Percentiles rank a stretch among this genome's conserved stretches.
phyloP scores from a whole-genome alignment of 2,888 invertebrate genomes.

The Toxonevra muliebris region DNA sequence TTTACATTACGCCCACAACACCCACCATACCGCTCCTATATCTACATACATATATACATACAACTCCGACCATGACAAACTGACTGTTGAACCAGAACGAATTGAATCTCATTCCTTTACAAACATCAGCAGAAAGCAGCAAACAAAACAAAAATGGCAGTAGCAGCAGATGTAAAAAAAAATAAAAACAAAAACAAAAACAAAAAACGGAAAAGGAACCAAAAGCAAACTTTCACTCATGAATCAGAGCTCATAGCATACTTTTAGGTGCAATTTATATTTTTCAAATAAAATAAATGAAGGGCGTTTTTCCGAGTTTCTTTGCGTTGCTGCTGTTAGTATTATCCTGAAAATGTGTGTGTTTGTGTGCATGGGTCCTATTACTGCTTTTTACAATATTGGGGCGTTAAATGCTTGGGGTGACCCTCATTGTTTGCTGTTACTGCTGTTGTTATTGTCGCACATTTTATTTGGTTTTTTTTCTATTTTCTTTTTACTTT shows the following conservation, averaged over 20 bases:
- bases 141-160: constrained; percentile 12
- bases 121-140: constrained; percentile 10
- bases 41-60: not conserved
- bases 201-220: not conserved
- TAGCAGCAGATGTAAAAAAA: not conserved
- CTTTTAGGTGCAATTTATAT: constrained; percentile 60
- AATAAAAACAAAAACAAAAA: no score
- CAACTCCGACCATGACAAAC: not conserved
- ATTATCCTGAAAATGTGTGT: constrained; percentile 41
- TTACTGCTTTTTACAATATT: constrained; percentile 3
- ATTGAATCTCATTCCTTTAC: constrained; percentile 15
- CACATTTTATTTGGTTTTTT: not conserved
- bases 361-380: constrained; percentile 35
- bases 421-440: not conserved
- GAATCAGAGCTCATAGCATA: constrained; percentile 57
- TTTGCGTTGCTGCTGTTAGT: constrained; percentile 24
- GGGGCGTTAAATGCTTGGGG: no score
- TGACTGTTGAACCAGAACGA: constrained; percentile 31
- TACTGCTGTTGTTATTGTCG: constrained; percentile 2
- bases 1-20: not conserved
- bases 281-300: constrained; percentile 60
- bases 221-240: constrained; percentile 43
- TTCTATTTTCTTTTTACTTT: not conserved
- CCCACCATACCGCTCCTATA: not conserved
- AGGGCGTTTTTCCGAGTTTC: constrained; percentile 47